Percentiles rank a stretch among this genome's conserved stretches.
Evolutionary conservation across 2,888 invertebrate species (phyloP).

Genomic region (Calameuta idolon): DNA sequence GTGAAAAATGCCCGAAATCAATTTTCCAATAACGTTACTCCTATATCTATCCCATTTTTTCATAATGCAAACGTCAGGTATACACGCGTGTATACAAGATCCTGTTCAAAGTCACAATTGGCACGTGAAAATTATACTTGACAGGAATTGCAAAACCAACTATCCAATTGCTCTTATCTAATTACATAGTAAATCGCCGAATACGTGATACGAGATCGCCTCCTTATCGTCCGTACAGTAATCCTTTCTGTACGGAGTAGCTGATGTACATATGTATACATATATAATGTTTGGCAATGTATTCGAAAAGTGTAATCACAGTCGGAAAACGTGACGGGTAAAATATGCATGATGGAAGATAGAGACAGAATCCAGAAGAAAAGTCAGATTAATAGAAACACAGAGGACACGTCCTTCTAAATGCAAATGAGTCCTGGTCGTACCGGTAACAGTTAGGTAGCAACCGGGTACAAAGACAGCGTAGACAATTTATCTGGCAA

Average conservation of each 20-base stretch:
- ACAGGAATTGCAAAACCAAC: too few relatives aligned
- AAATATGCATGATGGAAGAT: background rate
- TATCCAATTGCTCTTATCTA: background rate
- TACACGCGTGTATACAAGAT: too few relatives aligned
- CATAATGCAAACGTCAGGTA: too few relatives aligned
- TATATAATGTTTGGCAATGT: background rate
- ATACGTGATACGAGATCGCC: background rate
- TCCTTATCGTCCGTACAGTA: background rate
- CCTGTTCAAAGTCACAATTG: background rate
- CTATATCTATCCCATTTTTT: background rate
- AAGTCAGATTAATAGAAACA: constrained; percentile 6
- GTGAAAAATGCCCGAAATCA: background rate
- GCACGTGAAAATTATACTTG: too few relatives aligned
- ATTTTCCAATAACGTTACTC: background rate
- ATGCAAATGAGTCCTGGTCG: constrained; percentile 39
- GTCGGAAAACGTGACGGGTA: background rate
- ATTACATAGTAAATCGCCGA: background rate
- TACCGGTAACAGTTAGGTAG: background rate
- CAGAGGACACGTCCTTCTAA: constrained; percentile 35
- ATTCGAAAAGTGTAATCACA: background rate
- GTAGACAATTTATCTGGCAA: constrained; percentile 39
- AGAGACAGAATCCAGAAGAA: background rate
- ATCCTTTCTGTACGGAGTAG: background rate
- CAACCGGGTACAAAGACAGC: constrained; percentile 11
- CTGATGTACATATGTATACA: background rate